A percentile compares a stretch with the other conserved stretches of the same genome.
Conservation (phyloP, 2,113 vertebrate genomes). For the Pelusios castaneus region DNA sequence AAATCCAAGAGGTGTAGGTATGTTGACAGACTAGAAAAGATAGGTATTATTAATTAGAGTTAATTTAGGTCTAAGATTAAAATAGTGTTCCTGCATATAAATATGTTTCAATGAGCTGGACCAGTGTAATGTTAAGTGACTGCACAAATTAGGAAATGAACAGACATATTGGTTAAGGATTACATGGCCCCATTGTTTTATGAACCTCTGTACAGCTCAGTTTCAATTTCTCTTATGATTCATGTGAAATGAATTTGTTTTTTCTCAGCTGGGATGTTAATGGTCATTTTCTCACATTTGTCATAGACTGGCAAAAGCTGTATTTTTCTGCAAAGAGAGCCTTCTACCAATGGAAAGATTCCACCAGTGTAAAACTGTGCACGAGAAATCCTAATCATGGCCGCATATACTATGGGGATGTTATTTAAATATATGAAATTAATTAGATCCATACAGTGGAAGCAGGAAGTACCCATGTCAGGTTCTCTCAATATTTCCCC, state of each 20-base stretch:
- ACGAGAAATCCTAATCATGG: not conserved
- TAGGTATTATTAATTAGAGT: constrained; percentile 77
- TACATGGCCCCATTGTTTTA: constrained; percentile 4
- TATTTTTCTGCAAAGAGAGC: not conserved
- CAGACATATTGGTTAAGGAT: not conserved
- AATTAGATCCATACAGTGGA: not conserved
- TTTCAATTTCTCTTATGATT: not conserved
- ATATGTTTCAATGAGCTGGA: constrained; percentile 69
- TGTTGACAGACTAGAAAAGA: constrained; percentile 68
- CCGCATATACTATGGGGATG: not conserved
- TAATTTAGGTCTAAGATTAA: constrained; percentile 74
- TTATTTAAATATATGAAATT: not conserved
- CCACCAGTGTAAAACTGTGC: not conserved
- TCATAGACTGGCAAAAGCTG: not conserved
- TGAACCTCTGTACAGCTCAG: not conserved
- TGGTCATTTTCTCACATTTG: not conserved
- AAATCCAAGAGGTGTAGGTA: constrained; percentile 69
- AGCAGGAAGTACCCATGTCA: not conserved
- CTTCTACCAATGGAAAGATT: not conserved
- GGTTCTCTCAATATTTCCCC: not conserved
- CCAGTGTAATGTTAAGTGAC: not conserved
- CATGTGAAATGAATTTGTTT: not conserved
- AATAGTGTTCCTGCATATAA: constrained; percentile 70
- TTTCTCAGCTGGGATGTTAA: not conserved
- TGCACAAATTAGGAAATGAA: constrained; percentile 37